Conservation (phyloP, 2,113 vertebrate species). For the Solea senegalensis region DNA sequence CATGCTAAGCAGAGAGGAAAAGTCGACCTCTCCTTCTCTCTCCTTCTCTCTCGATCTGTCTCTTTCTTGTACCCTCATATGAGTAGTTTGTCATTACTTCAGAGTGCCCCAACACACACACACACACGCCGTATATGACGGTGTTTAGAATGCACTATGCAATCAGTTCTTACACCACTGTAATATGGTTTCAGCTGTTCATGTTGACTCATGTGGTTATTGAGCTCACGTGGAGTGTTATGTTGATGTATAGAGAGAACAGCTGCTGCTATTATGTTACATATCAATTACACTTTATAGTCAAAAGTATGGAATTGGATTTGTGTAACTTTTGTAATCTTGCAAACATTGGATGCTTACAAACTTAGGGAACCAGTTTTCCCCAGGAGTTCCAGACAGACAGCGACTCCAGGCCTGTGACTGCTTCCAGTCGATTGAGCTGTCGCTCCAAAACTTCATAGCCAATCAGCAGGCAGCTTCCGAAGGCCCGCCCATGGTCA, state of each 20-base stretch:
- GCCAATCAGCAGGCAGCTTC: no score
- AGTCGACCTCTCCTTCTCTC: conserved; percentile 52
- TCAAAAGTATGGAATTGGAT: no score
- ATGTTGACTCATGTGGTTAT: neutral
- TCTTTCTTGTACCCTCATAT: conserved; percentile 46
- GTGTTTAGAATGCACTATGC: neutral
- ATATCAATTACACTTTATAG: no score
- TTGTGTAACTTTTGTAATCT: no score
- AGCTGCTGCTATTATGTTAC: no score
- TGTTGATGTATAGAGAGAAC: neutral
- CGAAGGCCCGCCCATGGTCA: no score
- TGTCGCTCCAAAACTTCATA: no score
- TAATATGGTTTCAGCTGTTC: neutral
- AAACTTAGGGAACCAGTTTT: no score
- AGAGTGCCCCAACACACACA: conserved; percentile 11
- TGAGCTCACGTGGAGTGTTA: neutral
- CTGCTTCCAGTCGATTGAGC: no score
- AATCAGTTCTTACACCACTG: neutral
- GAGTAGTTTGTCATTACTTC: conserved; percentile 47
- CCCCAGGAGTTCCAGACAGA: no score
- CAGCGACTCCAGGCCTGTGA: no score
- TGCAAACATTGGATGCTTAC: no score
- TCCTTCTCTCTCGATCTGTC: conserved; percentile 36
- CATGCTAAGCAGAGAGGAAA: conserved; percentile 75
- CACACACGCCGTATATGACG: conserved; percentile 12